Base-by-base conservation (phyloP, 2,888 invertebrate genomes). In the Encarsia formosa region DNA sequence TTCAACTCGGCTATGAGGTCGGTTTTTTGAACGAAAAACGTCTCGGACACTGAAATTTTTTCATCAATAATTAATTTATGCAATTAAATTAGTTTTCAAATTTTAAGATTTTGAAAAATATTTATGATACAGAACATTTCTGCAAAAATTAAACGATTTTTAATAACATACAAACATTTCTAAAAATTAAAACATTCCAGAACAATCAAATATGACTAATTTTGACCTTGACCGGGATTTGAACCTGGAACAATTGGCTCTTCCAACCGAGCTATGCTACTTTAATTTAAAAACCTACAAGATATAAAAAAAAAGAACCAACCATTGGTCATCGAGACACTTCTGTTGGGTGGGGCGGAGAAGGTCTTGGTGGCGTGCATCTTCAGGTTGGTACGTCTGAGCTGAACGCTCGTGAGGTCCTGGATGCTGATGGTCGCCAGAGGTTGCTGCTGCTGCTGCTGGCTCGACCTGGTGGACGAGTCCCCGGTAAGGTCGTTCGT, bases 1-100 rank as follows among this genome's bases (percentile, higher is more conserved):
- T 94, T 94, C 55, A 95, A 76, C 69, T 95, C 95, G 40, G 92
- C 93, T 58, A 95, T 94, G 41, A 95, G 77, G 73, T 93, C 91
- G 22, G 86, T 88, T 74, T 91, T 91, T 58, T 84, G 87, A 44
- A 82, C 81, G 63, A 84, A 79, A 75, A 84, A 90, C 39, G 84
- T 81, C 58, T 88, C 88, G 37, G 78, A 77, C 44, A 77, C 79
- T 56, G 20, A n/a, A n/a, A n/a, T n/a, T n/a, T n/a, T n/a, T n/a
- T n/a, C n/a, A n/a, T n/a, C n/a, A n/a, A n/a, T n/a, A n/a, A n/a
- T n/a, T n/a, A n/a, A n/a, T n/a, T n/a, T n/a, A n/a, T n/a, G n/a
- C n/a, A n/a, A n/a, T n/a, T n/a, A n/a, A n/a, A n/a, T n/a, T n/a
- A n/a, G n/a, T n/a, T n/a, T n/a, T n/a, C n/a, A n/a, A n/a, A n/a